Conservation (phyloP, 2,113 vertebrate genomes). For the Ammodytes marinus region DNA sequence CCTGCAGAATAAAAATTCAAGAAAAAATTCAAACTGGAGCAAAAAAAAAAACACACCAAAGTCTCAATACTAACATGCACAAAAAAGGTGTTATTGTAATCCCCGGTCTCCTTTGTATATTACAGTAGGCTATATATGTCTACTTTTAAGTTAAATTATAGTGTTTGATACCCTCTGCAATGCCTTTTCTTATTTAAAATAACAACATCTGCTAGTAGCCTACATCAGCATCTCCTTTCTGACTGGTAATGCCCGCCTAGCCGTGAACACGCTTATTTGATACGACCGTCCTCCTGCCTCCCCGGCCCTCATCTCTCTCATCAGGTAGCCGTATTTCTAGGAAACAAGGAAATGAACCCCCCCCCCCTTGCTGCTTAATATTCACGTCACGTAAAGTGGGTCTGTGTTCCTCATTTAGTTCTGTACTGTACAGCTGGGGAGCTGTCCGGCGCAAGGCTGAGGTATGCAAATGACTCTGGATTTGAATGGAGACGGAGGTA, state of each 20-base stretch:
- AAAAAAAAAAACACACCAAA: not conserved
- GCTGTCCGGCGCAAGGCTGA: constrained; percentile 82
- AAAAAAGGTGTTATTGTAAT: not conserved
- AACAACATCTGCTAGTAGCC: constrained; percentile 21
- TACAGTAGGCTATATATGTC: not conserved
- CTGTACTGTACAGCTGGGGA: constrained; percentile 90
- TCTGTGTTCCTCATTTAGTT: constrained; percentile 91
- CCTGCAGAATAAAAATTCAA: constrained; percentile 5
- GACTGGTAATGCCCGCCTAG: constrained; percentile 33
- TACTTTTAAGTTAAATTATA: constrained; percentile 40
- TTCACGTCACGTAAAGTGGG: constrained; percentile 93
- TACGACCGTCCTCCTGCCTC: constrained; percentile 52
- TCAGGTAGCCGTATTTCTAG: constrained; percentile 67
- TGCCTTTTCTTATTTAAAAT: constrained; percentile 46
- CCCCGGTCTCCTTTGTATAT: constrained; percentile 7
- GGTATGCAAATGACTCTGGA: constrained; percentile 90
- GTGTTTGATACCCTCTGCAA: constrained; percentile 20
- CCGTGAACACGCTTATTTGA: constrained; percentile 61
- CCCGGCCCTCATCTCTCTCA: constrained; percentile 51
- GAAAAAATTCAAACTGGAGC: not conserved
- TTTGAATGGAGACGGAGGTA: constrained; percentile 85
- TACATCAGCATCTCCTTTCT: constrained; percentile 41
- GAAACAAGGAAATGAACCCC: constrained; percentile 66
- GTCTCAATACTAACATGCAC: not conserved
- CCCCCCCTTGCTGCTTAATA: constrained; percentile 87